Evolutionary conservation across 2,888 invertebrate genomes (phyloP).

Genomic region (Drosophila falleni): DNA sequence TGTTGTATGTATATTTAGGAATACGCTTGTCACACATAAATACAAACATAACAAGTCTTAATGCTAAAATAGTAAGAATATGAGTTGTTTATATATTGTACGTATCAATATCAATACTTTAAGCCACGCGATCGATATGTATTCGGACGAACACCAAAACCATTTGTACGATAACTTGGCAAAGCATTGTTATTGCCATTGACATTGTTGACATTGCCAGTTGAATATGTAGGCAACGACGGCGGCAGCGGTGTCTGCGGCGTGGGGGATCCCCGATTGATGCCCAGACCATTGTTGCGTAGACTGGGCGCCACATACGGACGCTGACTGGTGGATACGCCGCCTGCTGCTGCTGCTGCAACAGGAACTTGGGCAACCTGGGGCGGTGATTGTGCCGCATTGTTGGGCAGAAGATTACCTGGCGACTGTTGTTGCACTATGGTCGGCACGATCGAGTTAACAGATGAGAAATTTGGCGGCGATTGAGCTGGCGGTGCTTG

Average conservation of each 20-base stretch:
- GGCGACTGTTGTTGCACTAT: conserved; percentile 42
- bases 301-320: conserved; percentile 84
- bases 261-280: conserved; percentile 62
- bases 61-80: conserved; percentile 32
- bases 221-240: conserved; percentile 25
- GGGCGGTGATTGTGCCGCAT: conserved; percentile 30
- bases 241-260: conserved; percentile 25
- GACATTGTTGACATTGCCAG: conserved; percentile 27
- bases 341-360: conserved; percentile 15
- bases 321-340: conserved; percentile 81
- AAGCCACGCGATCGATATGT: conserved; percentile 82
- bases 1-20: conserved; percentile 52
- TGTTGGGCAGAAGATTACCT: conserved; percentile 34
- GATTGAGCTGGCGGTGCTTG: conserved; percentile 39
- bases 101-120: conserved; percentile 74
- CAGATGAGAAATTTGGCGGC: conserved; percentile 55
- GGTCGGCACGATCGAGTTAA: conserved; percentile 63
- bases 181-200: conserved; percentile 45
- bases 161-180: conserved; percentile 62
- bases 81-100: conserved; percentile 15
- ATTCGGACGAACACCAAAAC: conserved; percentile 67
- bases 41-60: conserved; percentile 46
- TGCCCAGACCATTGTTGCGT: conserved; percentile 77
- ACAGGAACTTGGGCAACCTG: conserved; percentile 15
- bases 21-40: conserved; percentile 44